Base-by-base conservation (phyloP, 2,888 invertebrate genomes). In the Sceliomorpha sp. region DNA sequence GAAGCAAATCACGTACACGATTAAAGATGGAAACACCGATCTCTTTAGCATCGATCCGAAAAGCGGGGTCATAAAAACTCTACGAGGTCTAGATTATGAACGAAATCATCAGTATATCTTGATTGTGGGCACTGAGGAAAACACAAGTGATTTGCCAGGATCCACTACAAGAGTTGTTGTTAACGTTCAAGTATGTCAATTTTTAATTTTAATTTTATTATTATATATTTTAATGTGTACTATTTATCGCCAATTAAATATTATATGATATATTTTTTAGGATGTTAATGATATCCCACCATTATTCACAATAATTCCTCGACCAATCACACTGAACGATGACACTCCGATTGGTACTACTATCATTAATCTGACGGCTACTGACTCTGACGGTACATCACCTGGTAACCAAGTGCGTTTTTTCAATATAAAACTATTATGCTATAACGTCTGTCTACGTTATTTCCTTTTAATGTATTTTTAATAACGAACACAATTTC, bases 271-370 rank as follows among this genome's bases (percentile, higher is more conserved):
- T 7, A 14, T 48, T 36, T 75, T 89, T 81, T 0, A 95, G 92
- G 97, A 97, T 85, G 92, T 94, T 72, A 97, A 97, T 87, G 96
- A 97, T 88, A 94, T 96, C 75, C 93, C 96, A 0, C 97, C 97
- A 3, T 93, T 96, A 45, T 97, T 97, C 86, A 94, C 95, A 0
- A 92, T 94, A 0, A 92, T 95, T 0, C 94, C 95, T 0, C 93
- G 94, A 47, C 95, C 96, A 0, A 92, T 96, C 1, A 94, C 95
- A 0, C 89, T 97, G 7, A 95, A 95, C 77, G 96, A 96, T 80
- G 94, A 95, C 26, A 93, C 94, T 0, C 91, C 95, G 0, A 94
- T 96, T 60, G 96, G 97, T 12, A 93, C 94, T 0, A 90, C 93
- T 0, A 94, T 97, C 0, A 93, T 94, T 12, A 94, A 93, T 8